Evolutionary conservation across 1,140 invertebrate genomes (phyloP).

Genomic region (Zaprionus camerounensis): DNA sequence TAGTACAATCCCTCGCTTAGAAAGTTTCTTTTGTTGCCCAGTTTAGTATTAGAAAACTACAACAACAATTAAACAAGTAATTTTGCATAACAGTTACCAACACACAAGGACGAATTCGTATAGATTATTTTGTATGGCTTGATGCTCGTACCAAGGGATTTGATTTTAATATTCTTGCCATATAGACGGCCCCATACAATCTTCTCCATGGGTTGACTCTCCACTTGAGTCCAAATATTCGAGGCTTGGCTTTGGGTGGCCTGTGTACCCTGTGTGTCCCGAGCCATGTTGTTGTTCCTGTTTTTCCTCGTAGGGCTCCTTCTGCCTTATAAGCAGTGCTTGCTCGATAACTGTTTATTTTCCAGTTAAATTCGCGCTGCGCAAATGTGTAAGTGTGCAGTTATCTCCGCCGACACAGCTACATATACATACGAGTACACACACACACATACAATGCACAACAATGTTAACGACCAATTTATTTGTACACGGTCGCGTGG

Average conservation of each 20-base stretch:
- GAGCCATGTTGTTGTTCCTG: slow-evolving; percentile 61
- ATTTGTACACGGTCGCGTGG: neutral
- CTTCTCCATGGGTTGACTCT: slow-evolving; percentile 79
- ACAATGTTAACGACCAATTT: neutral
- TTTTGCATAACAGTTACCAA: slow-evolving; percentile 71
- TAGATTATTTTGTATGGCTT: slow-evolving; percentile 73
- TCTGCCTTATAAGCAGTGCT: neutral
- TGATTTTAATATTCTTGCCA: slow-evolving; percentile 81
- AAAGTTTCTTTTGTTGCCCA: neutral
- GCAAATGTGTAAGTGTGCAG: slow-evolving; percentile 65
- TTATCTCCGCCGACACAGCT: slow-evolving; percentile 41
- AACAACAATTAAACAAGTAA: slow-evolving; percentile 34
- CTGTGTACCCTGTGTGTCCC: slow-evolving; percentile 69
- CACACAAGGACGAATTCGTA: slow-evolving; percentile 73
- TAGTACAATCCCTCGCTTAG: neutral
- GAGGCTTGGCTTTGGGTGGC: slow-evolving; percentile 81
- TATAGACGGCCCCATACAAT: slow-evolving; percentile 81
- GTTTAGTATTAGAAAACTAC: slow-evolving; percentile 10
- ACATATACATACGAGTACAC: slow-evolving; percentile 20
- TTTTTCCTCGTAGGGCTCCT: slow-evolving; percentile 6
- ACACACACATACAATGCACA: slow-evolving; percentile 8
- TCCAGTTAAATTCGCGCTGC: slow-evolving; percentile 47
- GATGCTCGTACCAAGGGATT: slow-evolving; percentile 78
- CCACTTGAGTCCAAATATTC: slow-evolving; percentile 77
- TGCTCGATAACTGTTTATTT: slow-evolving; percentile 32